A percentile compares a stretch with the other conserved stretches of the same genome.
phyloP scores from a whole-genome alignment of 2,113 vertebrate species.

The Etheostoma spectabile region DNA sequence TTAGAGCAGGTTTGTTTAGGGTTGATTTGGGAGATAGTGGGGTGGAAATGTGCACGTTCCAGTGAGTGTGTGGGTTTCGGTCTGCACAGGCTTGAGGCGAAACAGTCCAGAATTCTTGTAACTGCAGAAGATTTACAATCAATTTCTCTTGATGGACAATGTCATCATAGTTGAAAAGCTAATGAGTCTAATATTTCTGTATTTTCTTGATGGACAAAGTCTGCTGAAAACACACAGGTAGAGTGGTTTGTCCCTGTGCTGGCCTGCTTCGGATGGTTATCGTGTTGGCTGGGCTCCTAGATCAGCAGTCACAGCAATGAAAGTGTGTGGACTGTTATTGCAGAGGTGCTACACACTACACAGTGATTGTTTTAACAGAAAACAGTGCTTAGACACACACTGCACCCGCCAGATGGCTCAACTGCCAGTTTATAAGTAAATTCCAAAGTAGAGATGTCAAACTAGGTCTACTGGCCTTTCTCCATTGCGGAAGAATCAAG shows the following conservation, averaged over 20 bases:
- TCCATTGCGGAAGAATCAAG: conserved; percentile 5
- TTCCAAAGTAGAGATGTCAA: conserved; percentile 62
- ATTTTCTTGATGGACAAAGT: conserved; percentile 23
- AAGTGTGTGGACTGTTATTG: conserved; percentile 59
- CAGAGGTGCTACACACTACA: conserved; percentile 50
- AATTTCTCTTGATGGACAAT: conserved; percentile 38
- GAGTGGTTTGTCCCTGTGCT: conserved; percentile 30
- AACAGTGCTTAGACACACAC: conserved; percentile 58
- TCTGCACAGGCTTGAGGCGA: conserved; percentile 46
- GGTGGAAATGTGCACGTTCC: conserved; percentile 48
- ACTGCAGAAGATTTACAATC: conserved; percentile 52
- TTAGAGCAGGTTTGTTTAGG: conserved; percentile 80
- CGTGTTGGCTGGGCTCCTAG: conserved; percentile 64
- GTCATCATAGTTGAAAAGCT: conserved; percentile 9
- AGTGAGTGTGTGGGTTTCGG: conserved; percentile 43
- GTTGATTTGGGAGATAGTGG: conserved; percentile 66
- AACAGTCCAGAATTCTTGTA: conserved; percentile 72
- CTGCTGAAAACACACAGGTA: conserved; percentile 34
- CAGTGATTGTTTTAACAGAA: conserved; percentile 70
- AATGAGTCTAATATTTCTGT: conserved; percentile 9
- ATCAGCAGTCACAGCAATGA: conserved; percentile 50
- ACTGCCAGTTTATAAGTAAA: conserved; percentile 59
- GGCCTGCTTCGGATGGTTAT: conserved; percentile 52
- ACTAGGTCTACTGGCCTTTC: conserved; percentile 10
- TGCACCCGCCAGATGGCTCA: conserved; percentile 39